phyloP scores from a whole-genome alignment of 2,797 vertebrate genomes.

The Dicrostonyx torquatus region DNA sequence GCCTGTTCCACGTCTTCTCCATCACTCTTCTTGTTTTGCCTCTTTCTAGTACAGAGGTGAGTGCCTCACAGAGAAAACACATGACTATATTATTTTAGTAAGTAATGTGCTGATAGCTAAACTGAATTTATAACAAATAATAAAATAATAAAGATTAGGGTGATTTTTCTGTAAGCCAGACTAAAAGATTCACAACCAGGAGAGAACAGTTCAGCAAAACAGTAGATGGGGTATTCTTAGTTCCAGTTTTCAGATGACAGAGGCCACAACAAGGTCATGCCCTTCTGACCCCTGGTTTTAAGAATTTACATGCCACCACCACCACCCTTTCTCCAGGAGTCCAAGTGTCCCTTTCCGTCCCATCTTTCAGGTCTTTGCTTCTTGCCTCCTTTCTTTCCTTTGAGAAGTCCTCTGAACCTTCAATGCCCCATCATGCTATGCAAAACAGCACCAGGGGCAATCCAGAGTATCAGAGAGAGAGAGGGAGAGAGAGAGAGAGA shows the following conservation, averaged over 20 bases:
- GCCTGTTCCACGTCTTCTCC: background rate
- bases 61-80: background rate
- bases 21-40: background rate
- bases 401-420: slow-evolving; percentile 30
- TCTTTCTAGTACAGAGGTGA: background rate
- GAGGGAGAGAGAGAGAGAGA: background rate
- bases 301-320: background rate
- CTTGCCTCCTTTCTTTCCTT: slow-evolving; percentile 47
- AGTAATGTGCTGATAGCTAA: slow-evolving; percentile 2
- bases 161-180: background rate
- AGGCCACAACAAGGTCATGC: background rate
- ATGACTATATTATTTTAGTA: background rate
- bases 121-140: slow-evolving; percentile 31
- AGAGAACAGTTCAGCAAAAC: background rate
- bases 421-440: slow-evolving; percentile 46
- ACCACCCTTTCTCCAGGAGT: background rate
- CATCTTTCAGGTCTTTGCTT: background rate
- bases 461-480: slow-evolving; percentile 11
- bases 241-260: background rate
- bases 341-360: background rate
- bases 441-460: slow-evolving; percentile 64
- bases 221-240: background rate
- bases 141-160: slow-evolving; percentile 13
- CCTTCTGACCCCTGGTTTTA: background rate
- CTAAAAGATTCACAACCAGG: background rate